A percentile compares a stretch with the other conserved stretches of the same genome.
These are phyloP conservation scores for Sebastes hopkinsi DNA, from an alignment of 2,797 vertebrate genomes.

Conservation along the genomic window DNA sequence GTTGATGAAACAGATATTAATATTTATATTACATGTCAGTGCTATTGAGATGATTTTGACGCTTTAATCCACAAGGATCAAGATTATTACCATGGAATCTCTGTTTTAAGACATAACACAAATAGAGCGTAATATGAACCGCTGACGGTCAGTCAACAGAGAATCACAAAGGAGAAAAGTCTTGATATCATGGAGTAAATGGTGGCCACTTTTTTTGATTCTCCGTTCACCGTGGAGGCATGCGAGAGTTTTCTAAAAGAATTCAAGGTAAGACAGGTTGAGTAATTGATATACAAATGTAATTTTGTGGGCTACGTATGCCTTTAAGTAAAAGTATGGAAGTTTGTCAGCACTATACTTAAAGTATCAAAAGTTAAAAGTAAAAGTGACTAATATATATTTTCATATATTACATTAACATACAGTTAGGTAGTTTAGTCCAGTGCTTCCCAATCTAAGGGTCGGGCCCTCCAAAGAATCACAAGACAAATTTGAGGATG, in stretches of 20 bases:
- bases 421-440: not conserved
- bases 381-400: not conserved
- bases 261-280: too few species aligned
- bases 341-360: too few species aligned
- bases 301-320: too few species aligned
- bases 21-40: not conserved
- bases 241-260: too few species aligned
- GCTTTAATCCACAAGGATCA: not conserved
- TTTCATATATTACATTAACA: not conserved
- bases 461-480: not conserved
- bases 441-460: too few species aligned
- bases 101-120: not conserved
- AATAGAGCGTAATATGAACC: not conserved
- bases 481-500: not conserved
- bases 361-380: not conserved
- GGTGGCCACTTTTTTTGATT: too few species aligned
- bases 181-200: too few species aligned
- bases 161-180: too few species aligned
- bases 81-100: not conserved
- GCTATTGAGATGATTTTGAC: not conserved
- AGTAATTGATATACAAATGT: too few species aligned
- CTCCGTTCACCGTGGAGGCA: too few species aligned
- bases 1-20: not conserved
- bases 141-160: too few species aligned
- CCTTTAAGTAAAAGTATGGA: too few species aligned